Percentiles rank a stretch among this genome's conserved stretches.
Evolutionary conservation across 30 jellyfish, hydroid and myxozoan genomes (phyloP).

Genomic region (Haliclystus octoradiatus): DNA sequence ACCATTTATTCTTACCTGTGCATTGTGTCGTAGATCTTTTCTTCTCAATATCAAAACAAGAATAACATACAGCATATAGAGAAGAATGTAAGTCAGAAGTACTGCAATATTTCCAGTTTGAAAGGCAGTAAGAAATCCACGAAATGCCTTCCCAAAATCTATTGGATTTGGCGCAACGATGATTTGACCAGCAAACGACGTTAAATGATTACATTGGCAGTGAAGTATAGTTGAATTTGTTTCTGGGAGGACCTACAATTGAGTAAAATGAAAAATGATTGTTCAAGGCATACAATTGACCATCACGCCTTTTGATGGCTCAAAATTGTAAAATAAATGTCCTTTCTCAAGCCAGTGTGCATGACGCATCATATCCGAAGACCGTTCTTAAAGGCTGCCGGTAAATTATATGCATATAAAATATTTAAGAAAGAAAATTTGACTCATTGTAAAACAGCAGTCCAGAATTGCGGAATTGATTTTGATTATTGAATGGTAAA

Average conservation of each 20-base stretch:
- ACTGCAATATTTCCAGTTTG: conserved; percentile 19
- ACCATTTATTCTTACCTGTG: conserved; percentile 33
- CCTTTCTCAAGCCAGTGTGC: no score
- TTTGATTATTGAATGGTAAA: no score
- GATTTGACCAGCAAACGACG: conserved; percentile 74
- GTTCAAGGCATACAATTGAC: no score
- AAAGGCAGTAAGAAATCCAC: conserved; percentile 37
- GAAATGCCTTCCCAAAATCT: conserved; percentile 61
- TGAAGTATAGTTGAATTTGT: conserved; percentile 40
- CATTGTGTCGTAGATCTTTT: conserved; percentile 29
- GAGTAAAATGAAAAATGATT: no score
- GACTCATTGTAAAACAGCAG: no score
- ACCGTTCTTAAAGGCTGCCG: no score
- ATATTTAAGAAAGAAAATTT: no score
- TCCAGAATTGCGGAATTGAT: no score
- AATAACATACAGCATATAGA: conserved; percentile 4
- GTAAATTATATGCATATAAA: no score
- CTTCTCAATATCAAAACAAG: conserved; percentile 4
- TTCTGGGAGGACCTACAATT: conserved; percentile 46
- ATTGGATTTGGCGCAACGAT: conserved; percentile 85
- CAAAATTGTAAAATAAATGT: no score
- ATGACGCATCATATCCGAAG: no score
- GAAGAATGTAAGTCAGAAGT: background rate
- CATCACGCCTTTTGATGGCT: no score
- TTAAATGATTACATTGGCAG: conserved; percentile 69